These are phyloP conservation scores for Danio jaintianensis DNA, from an alignment of 2,797 vertebrate genomes.

Conservation along the genomic window DNA sequence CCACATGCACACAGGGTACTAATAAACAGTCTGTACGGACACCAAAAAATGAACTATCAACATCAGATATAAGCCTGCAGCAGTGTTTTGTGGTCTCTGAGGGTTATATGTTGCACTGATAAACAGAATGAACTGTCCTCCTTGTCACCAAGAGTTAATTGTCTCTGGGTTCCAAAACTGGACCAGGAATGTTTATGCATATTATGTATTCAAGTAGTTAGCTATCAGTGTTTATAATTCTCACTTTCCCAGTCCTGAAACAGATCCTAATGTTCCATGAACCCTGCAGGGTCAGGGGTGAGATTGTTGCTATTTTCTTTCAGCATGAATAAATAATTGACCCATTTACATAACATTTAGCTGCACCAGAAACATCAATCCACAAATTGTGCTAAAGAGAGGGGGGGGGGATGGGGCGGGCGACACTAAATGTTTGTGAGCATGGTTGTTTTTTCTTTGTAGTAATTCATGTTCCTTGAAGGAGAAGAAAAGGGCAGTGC, in stretches of 20 bases:
- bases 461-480: constrained; percentile 16
- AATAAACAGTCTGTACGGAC: constrained; percentile 15
- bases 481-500: constrained; percentile 12
- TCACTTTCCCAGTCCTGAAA: constrained; percentile 41
- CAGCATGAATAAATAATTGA: constrained; percentile 62
- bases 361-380: constrained; percentile 61
- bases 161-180: constrained; percentile 46
- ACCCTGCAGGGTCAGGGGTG: constrained; percentile 53
- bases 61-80: constrained; percentile 43
- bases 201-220: constrained; percentile 45
- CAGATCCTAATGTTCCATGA: constrained; percentile 52
- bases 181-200: constrained; percentile 36
- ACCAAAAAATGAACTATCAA: not conserved
- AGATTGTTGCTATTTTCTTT: constrained; percentile 57
- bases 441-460: constrained; percentile 10
- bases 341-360: constrained; percentile 64
- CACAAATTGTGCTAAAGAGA: constrained; percentile 30
- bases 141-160: constrained; percentile 49
- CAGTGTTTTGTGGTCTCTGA: constrained; percentile 21
- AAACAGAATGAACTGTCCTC: constrained; percentile 53
- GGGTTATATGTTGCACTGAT: constrained; percentile 45
- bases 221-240: constrained; percentile 51
- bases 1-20: not conserved
- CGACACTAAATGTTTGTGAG: constrained; percentile 29
- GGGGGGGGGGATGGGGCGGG: too few relatives aligned